These are phyloP conservation scores for Heliconius charithonia DNA, from an alignment of 2,888 invertebrate genomes.

Conservation along the genomic window DNA sequence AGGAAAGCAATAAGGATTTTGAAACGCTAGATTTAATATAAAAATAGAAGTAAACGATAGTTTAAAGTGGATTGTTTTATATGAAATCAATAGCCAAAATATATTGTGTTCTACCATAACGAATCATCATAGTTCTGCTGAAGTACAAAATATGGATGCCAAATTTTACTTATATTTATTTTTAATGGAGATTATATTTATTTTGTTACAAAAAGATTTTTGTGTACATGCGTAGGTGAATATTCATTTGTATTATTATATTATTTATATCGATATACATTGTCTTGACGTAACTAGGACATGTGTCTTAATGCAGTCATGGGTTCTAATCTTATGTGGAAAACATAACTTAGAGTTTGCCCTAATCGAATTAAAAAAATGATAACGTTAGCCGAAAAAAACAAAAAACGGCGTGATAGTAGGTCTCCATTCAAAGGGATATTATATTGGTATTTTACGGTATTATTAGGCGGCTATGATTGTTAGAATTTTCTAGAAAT, in stretches of 20 bases:
- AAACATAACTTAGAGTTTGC: background rate
- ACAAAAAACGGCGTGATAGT: background rate
- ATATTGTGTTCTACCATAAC: constrained; percentile 37
- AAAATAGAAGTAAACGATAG: background rate
- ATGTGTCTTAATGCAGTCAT: background rate
- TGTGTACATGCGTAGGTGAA: constrained; percentile 9
- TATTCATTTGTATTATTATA: constrained; percentile 18
- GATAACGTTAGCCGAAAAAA: no score
- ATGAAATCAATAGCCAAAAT: constrained; percentile 32
- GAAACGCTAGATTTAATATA: constrained; percentile 1
- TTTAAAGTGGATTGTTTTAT: constrained; percentile 5
- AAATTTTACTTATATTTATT: constrained; percentile 48
- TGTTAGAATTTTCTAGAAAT: background rate
- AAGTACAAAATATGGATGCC: constrained; percentile 54
- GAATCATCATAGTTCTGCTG: constrained; percentile 42
- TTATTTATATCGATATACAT: background rate
- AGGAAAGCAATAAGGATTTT: background rate
- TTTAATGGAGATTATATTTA: constrained; percentile 27
- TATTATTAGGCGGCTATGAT: background rate
- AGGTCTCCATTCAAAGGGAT: background rate
- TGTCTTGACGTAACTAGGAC: background rate
- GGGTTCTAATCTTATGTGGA: background rate
- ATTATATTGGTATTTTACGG: background rate
- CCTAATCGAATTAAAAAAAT: background rate
- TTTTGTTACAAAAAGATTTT: constrained; percentile 24